These are phyloP conservation scores for Sylvietta virens DNA, from an alignment of 2,113 vertebrate species.

Conservation along the genomic window DNA sequence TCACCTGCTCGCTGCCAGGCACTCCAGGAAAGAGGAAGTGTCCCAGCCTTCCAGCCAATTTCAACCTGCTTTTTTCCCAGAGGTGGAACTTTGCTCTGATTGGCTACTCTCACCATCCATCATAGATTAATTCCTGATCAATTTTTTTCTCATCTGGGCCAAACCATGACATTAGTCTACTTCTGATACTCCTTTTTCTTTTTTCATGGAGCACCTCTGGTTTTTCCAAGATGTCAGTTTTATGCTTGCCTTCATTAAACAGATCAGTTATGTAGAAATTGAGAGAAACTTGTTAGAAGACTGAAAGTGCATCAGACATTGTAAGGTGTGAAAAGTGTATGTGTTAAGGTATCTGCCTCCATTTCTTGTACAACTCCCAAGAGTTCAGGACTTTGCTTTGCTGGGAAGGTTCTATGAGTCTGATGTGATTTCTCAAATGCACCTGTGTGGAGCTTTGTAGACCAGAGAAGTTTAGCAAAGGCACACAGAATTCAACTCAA, in stretches of 20 bases:
- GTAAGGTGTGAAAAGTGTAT: neutral
- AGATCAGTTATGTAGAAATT: rapidly evolving
- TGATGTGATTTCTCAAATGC: neutral
- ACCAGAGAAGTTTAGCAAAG: neutral
- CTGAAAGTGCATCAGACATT: neutral
- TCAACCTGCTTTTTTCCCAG: too few species aligned
- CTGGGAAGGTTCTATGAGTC: neutral
- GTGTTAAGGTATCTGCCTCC: neutral
- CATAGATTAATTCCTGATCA: too few species aligned
- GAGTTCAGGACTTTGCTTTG: neutral
- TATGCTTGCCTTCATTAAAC: rapidly evolving
- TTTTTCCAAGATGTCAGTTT: neutral
- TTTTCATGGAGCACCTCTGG: neutral
- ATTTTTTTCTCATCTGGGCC: too few species aligned
- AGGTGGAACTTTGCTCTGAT: too few species aligned
- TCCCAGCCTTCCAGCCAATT: too few species aligned
- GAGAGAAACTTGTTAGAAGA: neutral
- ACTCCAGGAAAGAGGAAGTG: too few species aligned
- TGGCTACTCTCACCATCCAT: too few species aligned
- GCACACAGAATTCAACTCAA: neutral
- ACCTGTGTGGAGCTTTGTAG: neutral
- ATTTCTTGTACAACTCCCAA: neutral
- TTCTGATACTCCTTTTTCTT: neutral
- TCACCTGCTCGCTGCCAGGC: too few species aligned
- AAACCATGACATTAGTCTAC: too few species aligned